Evolutionary conservation across 2,113 vertebrate species (phyloP).

Genomic region (Scolopax mira): DNA sequence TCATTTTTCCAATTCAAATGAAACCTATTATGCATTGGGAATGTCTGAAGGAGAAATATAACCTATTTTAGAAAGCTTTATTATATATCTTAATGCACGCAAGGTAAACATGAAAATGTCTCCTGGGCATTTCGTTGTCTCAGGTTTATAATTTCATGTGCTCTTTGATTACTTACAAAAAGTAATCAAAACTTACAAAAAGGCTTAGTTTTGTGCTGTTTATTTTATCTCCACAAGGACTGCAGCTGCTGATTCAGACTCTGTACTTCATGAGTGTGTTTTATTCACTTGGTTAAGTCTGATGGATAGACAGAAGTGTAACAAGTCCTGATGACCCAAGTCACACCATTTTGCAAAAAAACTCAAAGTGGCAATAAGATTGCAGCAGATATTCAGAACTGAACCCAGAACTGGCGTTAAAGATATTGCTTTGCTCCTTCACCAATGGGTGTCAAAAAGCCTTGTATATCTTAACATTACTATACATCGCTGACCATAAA

Average conservation of each 20-base stretch:
- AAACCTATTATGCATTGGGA: not conserved
- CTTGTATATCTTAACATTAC: not conserved
- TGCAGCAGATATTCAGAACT: not conserved
- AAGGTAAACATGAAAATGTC: conserved; percentile 21
- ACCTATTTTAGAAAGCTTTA: not conserved
- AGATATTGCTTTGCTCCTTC: not conserved
- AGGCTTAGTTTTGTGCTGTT: not conserved
- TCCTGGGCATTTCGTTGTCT: not conserved
- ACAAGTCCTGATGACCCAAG: not conserved
- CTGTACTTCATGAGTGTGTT: not conserved
- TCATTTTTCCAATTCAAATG: conserved; percentile 56
- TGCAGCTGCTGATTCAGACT: not conserved
- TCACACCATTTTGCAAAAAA: not conserved
- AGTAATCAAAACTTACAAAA: not conserved
- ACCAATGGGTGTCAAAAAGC: not conserved
- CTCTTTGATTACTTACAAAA: not conserved
- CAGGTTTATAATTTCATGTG: not conserved
- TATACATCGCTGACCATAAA: not conserved
- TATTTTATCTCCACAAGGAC: not conserved
- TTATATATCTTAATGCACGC: not conserved
- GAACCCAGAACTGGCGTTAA: not conserved
- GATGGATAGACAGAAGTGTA: not conserved
- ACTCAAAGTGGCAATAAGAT: not conserved
- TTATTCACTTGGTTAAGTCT: not conserved
- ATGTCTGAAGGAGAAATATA: conserved; percentile 30